These are phyloP conservation scores for Syndactyla subalaris DNA, from an alignment of 2,797 vertebrate species.

Conservation along the genomic window DNA sequence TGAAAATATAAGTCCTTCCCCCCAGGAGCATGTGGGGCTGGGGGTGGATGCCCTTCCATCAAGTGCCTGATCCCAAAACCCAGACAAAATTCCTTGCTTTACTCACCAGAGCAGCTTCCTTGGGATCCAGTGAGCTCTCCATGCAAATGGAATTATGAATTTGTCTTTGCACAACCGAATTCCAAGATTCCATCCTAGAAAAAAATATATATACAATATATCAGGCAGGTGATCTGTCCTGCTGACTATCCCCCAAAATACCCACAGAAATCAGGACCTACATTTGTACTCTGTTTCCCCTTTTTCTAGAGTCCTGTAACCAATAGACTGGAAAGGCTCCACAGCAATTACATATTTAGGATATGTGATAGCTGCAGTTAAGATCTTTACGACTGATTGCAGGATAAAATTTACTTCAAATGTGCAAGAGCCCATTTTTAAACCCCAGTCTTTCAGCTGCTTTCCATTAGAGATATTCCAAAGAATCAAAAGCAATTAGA, in stretches of 20 bases:
- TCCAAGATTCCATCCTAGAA: not conserved
- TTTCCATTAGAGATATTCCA: conserved; percentile 55
- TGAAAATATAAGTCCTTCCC: not conserved
- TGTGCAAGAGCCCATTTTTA: conserved; percentile 58
- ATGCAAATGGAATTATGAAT: not conserved
- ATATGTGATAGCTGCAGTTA: conserved; percentile 58
- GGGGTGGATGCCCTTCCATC: not conserved
- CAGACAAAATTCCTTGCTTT: not conserved
- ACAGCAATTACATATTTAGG: conserved; percentile 59
- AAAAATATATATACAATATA: rapidly evolving
- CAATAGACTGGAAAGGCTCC: conserved; percentile 56
- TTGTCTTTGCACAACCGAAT: not conserved
- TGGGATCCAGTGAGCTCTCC: not conserved
- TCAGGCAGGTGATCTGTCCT: not conserved
- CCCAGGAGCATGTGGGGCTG: rapidly evolving
- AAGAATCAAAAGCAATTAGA: conserved; percentile 68
- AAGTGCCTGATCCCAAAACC: not conserved
- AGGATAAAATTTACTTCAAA: conserved; percentile 58
- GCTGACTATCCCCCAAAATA: not conserved
- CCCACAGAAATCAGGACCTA: not conserved
- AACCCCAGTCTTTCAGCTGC: conserved; percentile 45
- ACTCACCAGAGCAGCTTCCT: not conserved
- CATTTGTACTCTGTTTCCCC: not conserved
- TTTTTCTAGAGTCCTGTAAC: conserved; percentile 11
- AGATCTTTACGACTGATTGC: conserved; percentile 61